Percentiles rank a stretch among this genome's conserved stretches.
Evolutionary conservation across 2,888 invertebrate species (phyloP).

Genomic region (Pristionchus entomophagus): DNA sequence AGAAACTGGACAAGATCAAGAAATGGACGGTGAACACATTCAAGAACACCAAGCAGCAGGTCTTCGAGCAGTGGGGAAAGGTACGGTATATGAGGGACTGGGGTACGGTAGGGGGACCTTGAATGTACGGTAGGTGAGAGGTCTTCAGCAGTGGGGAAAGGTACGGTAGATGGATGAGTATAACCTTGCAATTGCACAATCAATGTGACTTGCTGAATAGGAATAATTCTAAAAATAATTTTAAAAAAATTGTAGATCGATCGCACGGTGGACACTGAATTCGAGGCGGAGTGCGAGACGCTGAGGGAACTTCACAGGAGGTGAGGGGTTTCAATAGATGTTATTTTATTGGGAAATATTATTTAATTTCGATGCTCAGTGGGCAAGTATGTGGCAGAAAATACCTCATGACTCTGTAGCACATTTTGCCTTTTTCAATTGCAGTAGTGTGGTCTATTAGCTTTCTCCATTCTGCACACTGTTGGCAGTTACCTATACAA

Average conservation of each 20-base stretch:
- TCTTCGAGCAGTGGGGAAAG: slow-evolving; percentile 96
- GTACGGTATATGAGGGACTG: slow-evolving; percentile 56
- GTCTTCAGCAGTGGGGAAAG: slow-evolving; percentile 91
- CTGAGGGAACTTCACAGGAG: slow-evolving; percentile 83
- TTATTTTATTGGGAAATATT: background rate
- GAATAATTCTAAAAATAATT: background rate
- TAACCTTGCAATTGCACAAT: background rate
- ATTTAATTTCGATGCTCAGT: background rate
- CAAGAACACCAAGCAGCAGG: slow-evolving; percentile 95
- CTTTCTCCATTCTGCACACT: slow-evolving; percentile 36
- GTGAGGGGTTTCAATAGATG: background rate
- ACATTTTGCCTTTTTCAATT: slow-evolving; percentile 81
- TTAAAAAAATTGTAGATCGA: slow-evolving; percentile 71
- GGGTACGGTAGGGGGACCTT: background rate
- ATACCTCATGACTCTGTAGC: too few species aligned
- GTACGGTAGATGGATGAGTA: slow-evolving; percentile 53
- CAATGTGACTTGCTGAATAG: background rate
- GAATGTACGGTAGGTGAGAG: background rate
- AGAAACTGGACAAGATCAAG: slow-evolving; percentile 91
- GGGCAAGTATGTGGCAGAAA: too few species aligned
- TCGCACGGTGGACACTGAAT: slow-evolving; percentile 82
- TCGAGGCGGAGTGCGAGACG: slow-evolving; percentile 93
- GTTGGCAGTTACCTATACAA: too few species aligned
- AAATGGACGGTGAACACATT: slow-evolving; percentile 98
- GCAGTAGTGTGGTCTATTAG: background rate